These are phyloP conservation scores for Entomyzon cyanotis DNA, from an alignment of 2,113 vertebrate species.

Conservation along the genomic window DNA sequence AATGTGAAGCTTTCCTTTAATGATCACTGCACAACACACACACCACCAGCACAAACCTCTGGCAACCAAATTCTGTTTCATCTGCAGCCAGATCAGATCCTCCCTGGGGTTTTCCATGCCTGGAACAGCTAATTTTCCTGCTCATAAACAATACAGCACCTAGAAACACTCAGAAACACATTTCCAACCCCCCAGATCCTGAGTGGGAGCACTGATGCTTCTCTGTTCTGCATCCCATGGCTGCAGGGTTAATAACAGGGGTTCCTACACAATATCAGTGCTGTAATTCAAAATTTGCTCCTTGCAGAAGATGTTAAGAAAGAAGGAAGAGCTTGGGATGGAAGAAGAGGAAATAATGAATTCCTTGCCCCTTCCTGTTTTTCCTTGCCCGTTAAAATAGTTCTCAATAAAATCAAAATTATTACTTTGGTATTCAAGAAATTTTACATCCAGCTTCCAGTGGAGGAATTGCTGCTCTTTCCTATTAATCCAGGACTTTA, in stretches of 20 bases:
- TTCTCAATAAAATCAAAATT: conserved; percentile 6
- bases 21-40: background rate
- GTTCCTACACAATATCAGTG: background rate
- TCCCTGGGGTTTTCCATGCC: background rate
- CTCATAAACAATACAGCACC: background rate
- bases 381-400: background rate
- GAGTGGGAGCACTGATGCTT: background rate
- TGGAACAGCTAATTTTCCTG: background rate
- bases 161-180: background rate
- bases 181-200: background rate
- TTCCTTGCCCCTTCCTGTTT: background rate
- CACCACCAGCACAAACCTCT: background rate
- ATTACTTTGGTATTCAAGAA: conserved; percentile 16
- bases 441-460: background rate
- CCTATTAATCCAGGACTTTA: conserved; percentile 20
- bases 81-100: background rate
- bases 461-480: background rate
- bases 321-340: background rate
- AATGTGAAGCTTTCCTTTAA: background rate
- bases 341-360: background rate
- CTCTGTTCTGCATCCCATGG: background rate
- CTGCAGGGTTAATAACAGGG: background rate
- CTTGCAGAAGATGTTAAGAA: background rate
- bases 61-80: background rate
- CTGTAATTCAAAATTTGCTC: background rate